Evolutionary conservation across 1,140 invertebrate species (phyloP), one percentile per base, ranked within the genome.

Genomic region (Lasioglossum albipes): DNA sequence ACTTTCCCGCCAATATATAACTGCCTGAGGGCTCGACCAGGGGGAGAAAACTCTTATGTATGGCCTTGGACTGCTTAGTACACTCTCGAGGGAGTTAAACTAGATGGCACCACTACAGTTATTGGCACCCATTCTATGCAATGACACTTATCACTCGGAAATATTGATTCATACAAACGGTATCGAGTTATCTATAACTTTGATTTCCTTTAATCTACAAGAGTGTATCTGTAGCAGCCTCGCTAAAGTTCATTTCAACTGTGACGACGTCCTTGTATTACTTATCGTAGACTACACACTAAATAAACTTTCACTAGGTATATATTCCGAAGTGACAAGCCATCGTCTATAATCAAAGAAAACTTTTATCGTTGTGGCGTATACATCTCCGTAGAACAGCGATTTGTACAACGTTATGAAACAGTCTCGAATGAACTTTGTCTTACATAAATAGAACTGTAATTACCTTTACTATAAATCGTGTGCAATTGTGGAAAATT

Each of bases 231-330:
- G n/a, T 42, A 45, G 12, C 20, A 22, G 9, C 57, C 42, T 13
- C 0, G 0, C 1, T 75, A n/a, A 59, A 57, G 54, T 62, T 36
- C 16, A 27, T 36, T 69, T 49, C 20, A 62, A 31, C 42, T 70
- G 16, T 13, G 16, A 13, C 27, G 27, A 71, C 12, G 27, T 13
- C 75, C 67, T 77, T 71, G 75, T 12, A 7, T 20, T 54, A 31
- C 22, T 45, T n/a, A 16, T 41, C 6, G 18, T 20, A 16, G 59
- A 68, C 3, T 16, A 16, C 42, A 54, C 69, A 54, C 69, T 45
- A n/a, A n/a, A 66, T 75, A 75, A 69, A 69, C 75, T 76, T 76
- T 69, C 75, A 76, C 75, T 69, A 59, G n/a, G 42, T 69, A 16
- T 69, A 59, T 31, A 59, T 69, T 16, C 4, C 59, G 45, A 7